Percentiles rank a stretch among this genome's conserved stretches.
Conservation (phyloP, 2,888 invertebrate genomes). For the Drosophila niveifrons region DNA sequence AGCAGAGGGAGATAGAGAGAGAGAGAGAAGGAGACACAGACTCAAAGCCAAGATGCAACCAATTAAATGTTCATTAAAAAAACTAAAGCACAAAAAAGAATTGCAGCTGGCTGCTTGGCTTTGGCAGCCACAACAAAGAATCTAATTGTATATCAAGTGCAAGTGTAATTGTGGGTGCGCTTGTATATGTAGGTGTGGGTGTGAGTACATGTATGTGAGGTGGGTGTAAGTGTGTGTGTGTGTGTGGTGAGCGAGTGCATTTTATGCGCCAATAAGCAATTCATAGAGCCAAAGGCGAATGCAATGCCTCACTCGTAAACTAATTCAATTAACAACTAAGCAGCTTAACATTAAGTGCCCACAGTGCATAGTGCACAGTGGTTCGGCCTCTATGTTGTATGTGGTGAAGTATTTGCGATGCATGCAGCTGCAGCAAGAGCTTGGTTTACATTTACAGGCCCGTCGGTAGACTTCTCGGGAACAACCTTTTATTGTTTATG, state of each 20-base stretch:
- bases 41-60: slow-evolving; percentile 67
- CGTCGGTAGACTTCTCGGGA: no score
- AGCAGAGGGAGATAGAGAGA: slow-evolving; percentile 26
- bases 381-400: no score
- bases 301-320: slow-evolving; percentile 73
- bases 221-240: slow-evolving; percentile 7
- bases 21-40: slow-evolving; percentile 7
- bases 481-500: no score
- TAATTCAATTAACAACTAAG: slow-evolving; percentile 79
- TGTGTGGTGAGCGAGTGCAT: slow-evolving; percentile 46
- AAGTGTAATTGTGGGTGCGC: slow-evolving; percentile 66
- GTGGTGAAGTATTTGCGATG: no score
- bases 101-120: slow-evolving; percentile 51
- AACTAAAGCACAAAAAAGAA: slow-evolving; percentile 40
- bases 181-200: slow-evolving; percentile 12
- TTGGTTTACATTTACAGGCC: no score
- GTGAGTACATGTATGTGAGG: slow-evolving; percentile 4
- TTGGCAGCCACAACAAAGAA: slow-evolving; percentile 63
- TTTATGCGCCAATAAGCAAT: slow-evolving; percentile 65
- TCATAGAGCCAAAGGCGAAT: slow-evolving; percentile 44
- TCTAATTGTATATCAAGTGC: slow-evolving; percentile 77
- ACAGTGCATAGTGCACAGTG: slow-evolving; percentile 12
- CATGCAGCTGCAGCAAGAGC: no score
- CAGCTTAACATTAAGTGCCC: slow-evolving; percentile 72
- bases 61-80: slow-evolving; percentile 78